phyloP scores from a whole-genome alignment of 2,888 invertebrate species.

The Oscheius sp. region DNA sequence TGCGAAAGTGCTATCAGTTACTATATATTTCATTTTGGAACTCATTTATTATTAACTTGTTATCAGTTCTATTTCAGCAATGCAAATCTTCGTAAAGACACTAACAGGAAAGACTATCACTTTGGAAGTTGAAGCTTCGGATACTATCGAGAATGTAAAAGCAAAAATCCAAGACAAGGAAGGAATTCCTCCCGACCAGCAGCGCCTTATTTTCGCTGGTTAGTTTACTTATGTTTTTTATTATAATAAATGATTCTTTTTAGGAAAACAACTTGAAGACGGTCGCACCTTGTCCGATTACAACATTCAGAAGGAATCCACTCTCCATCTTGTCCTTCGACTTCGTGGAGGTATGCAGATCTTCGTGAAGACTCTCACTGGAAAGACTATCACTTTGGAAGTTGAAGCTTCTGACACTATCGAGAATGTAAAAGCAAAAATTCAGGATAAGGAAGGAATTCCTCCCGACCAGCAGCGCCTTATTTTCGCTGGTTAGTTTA shows the following conservation, averaged over 20 bases:
- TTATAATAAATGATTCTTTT: neutral
- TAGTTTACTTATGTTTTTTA: neutral
- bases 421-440: slow-evolving; percentile 55
- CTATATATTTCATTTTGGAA: no score
- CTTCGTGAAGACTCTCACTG: slow-evolving; percentile 86
- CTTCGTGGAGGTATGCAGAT: slow-evolving; percentile 93
- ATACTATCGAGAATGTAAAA: slow-evolving; percentile 57
- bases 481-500: neutral
- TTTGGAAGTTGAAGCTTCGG: slow-evolving; percentile 55
- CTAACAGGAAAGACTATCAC: slow-evolving; percentile 87
- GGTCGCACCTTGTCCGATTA: slow-evolving; percentile 9
- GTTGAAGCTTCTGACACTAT: slow-evolving; percentile 55
- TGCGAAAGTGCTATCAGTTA: no score
- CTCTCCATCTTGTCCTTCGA: slow-evolving; percentile 8
- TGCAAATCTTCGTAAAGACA: slow-evolving; percentile 90
- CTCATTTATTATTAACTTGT: no score
- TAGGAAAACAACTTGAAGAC: slow-evolving; percentile 12
- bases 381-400: slow-evolving; percentile 81
- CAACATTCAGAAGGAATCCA: slow-evolving; percentile 19
- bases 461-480: slow-evolving; percentile 40
- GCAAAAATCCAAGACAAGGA: slow-evolving; percentile 58
- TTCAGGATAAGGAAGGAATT: slow-evolving; percentile 56
- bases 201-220: slow-evolving; percentile 55
- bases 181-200: slow-evolving; percentile 58
- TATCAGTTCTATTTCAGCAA: slow-evolving; percentile 36